These are phyloP conservation scores for Diorhabda carinulata DNA, from an alignment of 1,140 invertebrate genomes.

Conservation along the genomic window DNA sequence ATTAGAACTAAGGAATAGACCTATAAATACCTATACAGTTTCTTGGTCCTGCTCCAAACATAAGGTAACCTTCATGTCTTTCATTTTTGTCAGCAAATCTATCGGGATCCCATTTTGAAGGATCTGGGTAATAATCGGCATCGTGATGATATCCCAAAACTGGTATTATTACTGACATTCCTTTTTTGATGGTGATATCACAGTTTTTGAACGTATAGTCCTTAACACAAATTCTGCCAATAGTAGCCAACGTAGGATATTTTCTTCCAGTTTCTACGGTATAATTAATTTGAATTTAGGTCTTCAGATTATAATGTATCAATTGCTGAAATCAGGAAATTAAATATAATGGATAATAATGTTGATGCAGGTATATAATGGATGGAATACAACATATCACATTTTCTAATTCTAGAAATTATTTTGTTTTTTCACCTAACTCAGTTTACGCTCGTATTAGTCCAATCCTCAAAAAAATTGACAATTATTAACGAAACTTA, in stretches of 20 bases:
- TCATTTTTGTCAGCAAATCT: constrained; percentile 10
- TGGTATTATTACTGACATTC: constrained; percentile 1
- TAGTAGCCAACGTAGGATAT: neutral
- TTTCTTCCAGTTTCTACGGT: constrained; percentile 5
- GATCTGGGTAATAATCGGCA: constrained; percentile 16
- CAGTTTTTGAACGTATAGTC: constrained; percentile 1
- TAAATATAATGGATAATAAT: too few species aligned
- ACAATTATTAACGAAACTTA: too few species aligned
- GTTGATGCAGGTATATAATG: too few species aligned
- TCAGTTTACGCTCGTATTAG: too few species aligned
- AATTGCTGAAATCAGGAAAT: too few species aligned
- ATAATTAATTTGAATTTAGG: too few species aligned
- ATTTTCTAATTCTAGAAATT: too few species aligned
- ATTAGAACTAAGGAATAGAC: too few species aligned
- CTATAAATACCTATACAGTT: constrained; percentile 16
- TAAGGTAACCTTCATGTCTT: neutral
- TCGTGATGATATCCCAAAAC: constrained; percentile 11
- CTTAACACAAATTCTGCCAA: constrained; percentile 6
- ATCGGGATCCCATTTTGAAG: constrained; percentile 12
- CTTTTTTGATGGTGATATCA: neutral
- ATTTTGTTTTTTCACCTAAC: too few species aligned
- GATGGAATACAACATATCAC: too few species aligned
- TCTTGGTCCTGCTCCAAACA: constrained; percentile 17
- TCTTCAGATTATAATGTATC: too few species aligned
- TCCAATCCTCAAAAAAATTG: too few species aligned